Conservation (phyloP, 2,797 vertebrate species). For the Poeciliopsis presidionis region DNA sequence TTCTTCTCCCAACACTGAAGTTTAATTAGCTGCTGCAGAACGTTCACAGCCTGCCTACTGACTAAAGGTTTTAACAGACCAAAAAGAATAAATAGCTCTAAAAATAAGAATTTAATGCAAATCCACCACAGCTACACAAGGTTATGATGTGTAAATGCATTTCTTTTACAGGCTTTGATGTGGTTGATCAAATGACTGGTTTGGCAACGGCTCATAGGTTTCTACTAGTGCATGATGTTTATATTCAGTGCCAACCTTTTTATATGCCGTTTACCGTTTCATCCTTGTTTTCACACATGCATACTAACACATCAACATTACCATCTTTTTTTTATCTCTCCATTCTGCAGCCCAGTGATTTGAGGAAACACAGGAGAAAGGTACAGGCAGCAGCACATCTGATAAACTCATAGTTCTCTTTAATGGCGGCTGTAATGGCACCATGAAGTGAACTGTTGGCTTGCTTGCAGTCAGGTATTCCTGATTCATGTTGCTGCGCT, state of each 20-base stretch:
- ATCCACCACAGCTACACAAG: neutral
- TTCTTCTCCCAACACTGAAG: neutral
- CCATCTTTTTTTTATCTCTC: constrained; percentile 8
- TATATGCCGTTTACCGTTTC: constrained; percentile 1
- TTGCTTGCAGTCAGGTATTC: neutral
- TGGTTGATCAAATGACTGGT: constrained; percentile 55
- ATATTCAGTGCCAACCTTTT: constrained; percentile 18
- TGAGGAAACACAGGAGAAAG: constrained; percentile 98
- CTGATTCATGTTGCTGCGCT: neutral
- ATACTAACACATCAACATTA: neutral
- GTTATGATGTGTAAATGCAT: constrained; percentile 9
- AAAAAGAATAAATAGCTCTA: constrained; percentile 10
- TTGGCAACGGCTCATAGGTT: neutral
- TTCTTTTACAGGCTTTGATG: constrained; percentile 29
- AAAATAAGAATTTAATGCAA: constrained; percentile 24
- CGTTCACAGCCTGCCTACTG: neutral
- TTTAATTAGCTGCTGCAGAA: neutral
- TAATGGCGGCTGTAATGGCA: neutral
- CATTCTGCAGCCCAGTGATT: constrained; percentile 91
- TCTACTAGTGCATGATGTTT: constrained; percentile 38
- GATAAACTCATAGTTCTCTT: neutral
- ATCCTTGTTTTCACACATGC: neutral
- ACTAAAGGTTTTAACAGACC: constrained; percentile 20
- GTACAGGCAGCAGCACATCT: constrained; percentile 68
- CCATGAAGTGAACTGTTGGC: neutral